Base-by-base conservation (phyloP, 1,140 invertebrate species). In the Drosophila baimaii region DNA sequence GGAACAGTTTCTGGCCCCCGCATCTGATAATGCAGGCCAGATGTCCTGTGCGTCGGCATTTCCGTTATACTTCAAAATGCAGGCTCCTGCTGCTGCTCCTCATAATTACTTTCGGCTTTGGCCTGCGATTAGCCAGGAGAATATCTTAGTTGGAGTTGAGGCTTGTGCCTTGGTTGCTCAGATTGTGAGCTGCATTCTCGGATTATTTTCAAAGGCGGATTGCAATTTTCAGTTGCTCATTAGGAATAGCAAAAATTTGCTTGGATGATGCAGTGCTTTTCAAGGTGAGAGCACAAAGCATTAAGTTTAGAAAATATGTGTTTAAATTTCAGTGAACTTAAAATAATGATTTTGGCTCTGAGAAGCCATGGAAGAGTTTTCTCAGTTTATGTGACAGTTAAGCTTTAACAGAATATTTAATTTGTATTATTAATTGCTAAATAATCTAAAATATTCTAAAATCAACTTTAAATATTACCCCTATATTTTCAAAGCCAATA, bases 61-160 rank as follows among this genome's bases (percentile, higher is more conserved):
- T 68, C 72, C 72, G 61, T 66, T 76, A 55, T 55, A 27, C 73
- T 58, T 59, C 31, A 76, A 76, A 76, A 52, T 76, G 72, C 73
- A 49, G 39, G 37, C 19, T 21, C 6, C 21, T 44, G 46, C 46
- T 47, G 5, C 29, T 23, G 31, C 51, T 54, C 5, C 51, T 23
- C 39, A 35, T 76, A 77, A 77, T 77, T 77, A 77, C 72, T 59
- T 59, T 55, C 35, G 39, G 43, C 56, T 47, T 25, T 37, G 27
- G 35, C 27, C 46, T 39, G 47, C 41, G 73, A 77, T 77, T 77
- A 77, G 72, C 44, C 57, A 51, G 43, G 25, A 39, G 73, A 46
- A 57, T 49, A 59, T 31, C 39, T 68, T 19, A 19, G 9, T 25
- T 21, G 62, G 33, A 17, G 27, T 8, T n/a, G 27, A 2, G 8